These are phyloP conservation scores for Anarrhichthys ocellatus DNA, from an alignment of 2,113 vertebrate genomes.

Conservation along the genomic window DNA sequence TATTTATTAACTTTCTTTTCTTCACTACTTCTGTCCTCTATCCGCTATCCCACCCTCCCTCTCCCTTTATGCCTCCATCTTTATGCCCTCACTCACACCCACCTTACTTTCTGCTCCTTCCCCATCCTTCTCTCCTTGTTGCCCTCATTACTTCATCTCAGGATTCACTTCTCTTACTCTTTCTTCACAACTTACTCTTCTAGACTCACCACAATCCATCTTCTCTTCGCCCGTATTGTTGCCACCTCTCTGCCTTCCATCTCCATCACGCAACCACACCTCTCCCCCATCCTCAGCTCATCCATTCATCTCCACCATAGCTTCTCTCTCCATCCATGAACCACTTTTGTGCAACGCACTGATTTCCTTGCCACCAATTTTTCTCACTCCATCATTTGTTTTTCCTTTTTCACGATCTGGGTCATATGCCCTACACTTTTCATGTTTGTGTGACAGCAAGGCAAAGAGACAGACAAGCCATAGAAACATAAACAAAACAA, in stretches of 20 bases:
- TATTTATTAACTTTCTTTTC: neutral
- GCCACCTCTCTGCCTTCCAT: slow-evolving; percentile 25
- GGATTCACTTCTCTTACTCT: slow-evolving; percentile 11
- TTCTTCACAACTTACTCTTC: slow-evolving; percentile 29
- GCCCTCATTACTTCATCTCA: slow-evolving; percentile 57
- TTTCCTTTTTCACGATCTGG: slow-evolving; percentile 28
- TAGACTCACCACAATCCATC: slow-evolving; percentile 27
- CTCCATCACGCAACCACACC: slow-evolving; percentile 12
- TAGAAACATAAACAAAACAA: neutral
- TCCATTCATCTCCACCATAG: slow-evolving; percentile 26
- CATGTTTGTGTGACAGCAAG: neutral
- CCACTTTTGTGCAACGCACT: slow-evolving; percentile 30
- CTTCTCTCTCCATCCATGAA: slow-evolving; percentile 22
- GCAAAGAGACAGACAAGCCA: neutral
- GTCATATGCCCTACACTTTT: slow-evolving; percentile 26
- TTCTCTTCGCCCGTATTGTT: slow-evolving; percentile 29
- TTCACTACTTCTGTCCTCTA: neutral
- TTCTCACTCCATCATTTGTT: slow-evolving; percentile 6
- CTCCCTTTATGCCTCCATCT: slow-evolving; percentile 13
- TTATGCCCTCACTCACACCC: slow-evolving; percentile 7
- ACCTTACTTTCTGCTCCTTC: slow-evolving; percentile 4
- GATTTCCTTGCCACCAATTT: slow-evolving; percentile 42
- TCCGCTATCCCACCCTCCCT: neutral
- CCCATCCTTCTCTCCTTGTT: slow-evolving; percentile 30
- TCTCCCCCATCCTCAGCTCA: slow-evolving; percentile 13